phyloP scores from a whole-genome alignment of 2,888 invertebrate species.

The Phyllotreta cruciferae region DNA sequence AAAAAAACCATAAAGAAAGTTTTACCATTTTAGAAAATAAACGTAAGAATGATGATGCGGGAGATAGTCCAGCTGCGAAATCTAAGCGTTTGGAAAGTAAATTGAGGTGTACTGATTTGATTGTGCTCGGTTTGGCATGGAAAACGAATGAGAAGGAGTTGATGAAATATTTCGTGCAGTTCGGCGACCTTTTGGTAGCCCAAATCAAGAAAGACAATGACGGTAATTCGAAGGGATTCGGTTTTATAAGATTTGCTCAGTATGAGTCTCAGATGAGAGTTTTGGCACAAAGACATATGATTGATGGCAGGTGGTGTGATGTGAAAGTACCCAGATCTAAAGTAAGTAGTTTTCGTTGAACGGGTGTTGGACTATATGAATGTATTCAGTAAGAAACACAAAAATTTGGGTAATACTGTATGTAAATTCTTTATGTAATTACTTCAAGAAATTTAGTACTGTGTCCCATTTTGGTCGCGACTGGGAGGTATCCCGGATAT shows the following conservation, averaged over 20 bases:
- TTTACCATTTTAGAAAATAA: conserved; percentile 45
- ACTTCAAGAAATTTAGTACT: too few species aligned
- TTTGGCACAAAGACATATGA: conserved; percentile 93
- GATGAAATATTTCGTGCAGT: conserved; percentile 94
- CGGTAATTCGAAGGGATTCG: conserved; percentile 97
- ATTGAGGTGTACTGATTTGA: conserved; percentile 92
- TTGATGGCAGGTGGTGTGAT: conserved; percentile 98
- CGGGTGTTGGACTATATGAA: conserved; percentile 4
- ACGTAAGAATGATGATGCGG: conserved; percentile 85
- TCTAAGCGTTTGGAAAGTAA: conserved; percentile 94
- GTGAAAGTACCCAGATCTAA: conserved; percentile 98
- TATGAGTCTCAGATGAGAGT: conserved; percentile 96
- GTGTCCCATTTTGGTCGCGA: too few species aligned
- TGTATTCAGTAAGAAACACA: neutral
- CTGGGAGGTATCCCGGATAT: too few species aligned
- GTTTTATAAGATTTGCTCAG: conserved; percentile 95
- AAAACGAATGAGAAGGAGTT: conserved; percentile 96
- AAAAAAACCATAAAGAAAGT: neutral
- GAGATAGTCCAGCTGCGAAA: conserved; percentile 93
- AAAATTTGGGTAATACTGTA: too few species aligned
- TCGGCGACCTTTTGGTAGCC: conserved; percentile 97
- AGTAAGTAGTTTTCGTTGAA: conserved; percentile 58
- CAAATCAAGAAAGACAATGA: conserved; percentile 93
- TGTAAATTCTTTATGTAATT: too few species aligned
- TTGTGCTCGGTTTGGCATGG: conserved; percentile 97